Percentiles rank a stretch among this genome's conserved stretches.
These are phyloP conservation scores for Phalanger gymnotis DNA, from an alignment of 2,797 vertebrate species.

Conservation along the genomic window DNA sequence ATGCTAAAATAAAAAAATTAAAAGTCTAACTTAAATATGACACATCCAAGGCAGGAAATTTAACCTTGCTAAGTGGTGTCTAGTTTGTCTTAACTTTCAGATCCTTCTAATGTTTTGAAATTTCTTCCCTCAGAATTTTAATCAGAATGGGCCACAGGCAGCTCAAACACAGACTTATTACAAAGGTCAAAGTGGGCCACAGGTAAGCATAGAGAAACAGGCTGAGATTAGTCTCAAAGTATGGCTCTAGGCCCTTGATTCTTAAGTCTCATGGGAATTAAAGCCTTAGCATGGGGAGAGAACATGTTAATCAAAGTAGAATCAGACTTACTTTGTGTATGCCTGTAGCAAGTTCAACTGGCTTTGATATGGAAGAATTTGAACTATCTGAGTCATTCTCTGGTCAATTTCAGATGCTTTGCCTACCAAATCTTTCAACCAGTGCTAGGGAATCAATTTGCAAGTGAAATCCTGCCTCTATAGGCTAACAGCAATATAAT, in stretches of 20 bases:
- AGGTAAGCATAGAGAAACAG: conserved; percentile 44
- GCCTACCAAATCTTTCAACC: conserved; percentile 26
- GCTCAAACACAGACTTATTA: conserved; percentile 18
- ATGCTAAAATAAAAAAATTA: not conserved
- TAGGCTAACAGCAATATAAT: not conserved
- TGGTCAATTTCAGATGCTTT: conserved; percentile 8
- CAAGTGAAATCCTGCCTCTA: not conserved
- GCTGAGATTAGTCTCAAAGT: conserved; percentile 6
- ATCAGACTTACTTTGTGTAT: not conserved
- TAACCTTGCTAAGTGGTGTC: conserved; percentile 30
- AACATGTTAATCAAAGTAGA: not conserved
- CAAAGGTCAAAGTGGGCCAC: conserved; percentile 49
- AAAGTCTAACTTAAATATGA: not conserved
- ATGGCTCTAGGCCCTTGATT: not conserved
- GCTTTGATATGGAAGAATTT: not conserved
- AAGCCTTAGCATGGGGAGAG: not conserved
- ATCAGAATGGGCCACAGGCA: conserved; percentile 44
- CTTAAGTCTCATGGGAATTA: not conserved
- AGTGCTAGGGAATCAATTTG: conserved; percentile 48
- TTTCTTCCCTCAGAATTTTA: conserved; percentile 48
- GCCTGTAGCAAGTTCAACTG: not conserved
- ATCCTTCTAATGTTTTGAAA: conserved; percentile 58
- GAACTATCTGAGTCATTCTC: not conserved
- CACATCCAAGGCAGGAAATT: not conserved
- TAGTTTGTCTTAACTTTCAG: conserved; percentile 60